Evolutionary conservation across 2,888 invertebrate species (phyloP), one percentile per base, ranked within the genome.

Genomic region (Tortricodes alternella): DNA sequence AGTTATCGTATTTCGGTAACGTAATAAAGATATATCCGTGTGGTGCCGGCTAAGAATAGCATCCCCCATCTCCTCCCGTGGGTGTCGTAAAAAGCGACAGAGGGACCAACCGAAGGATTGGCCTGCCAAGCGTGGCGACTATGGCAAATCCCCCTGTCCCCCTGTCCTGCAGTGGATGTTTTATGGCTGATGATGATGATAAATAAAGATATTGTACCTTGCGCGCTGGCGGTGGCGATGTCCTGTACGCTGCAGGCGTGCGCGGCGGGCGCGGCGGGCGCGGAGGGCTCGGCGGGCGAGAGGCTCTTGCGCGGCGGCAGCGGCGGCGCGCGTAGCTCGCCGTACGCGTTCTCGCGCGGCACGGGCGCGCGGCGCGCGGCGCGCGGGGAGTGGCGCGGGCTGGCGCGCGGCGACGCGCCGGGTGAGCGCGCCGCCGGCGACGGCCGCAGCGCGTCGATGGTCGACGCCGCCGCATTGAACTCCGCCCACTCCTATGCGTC

Each of bases 391-490:
- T 92, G 84, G 0, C 93, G 86, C 0, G 89, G 89, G 7, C 82
- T 89, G 62, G 92, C 83, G 0, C 93, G 86, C 0, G 93, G 93
- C 0, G 93, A 93, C 0, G 92, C 91, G 13, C 86, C 89, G 5
- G 93, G 93, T 34, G 93, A 93, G 0, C 93, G 89, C 0, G 78
- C 83, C 0, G 79, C 76, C 0, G 89, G 89, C 0, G 79, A 76
- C 0, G 89, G 89, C 0, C 89, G 80, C 0, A 93, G 79, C 2
- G 91, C 92, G 64, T 91, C 93, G 58, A 93, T 91, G 0, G 92
- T 92, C 2, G 93, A 93, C 1, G 93, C 93, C 0, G 93, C 93
- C 9, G 93, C 92, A 80, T 93, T 93, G 83, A 93, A 93, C 59
- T 92, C 93, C 9, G 87, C 86, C 83, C 92, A 93, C 62, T 93